These are phyloP conservation scores for Platyscapa corneri DNA, from an alignment of 1,140 invertebrate genomes.

Conservation along the genomic window DNA sequence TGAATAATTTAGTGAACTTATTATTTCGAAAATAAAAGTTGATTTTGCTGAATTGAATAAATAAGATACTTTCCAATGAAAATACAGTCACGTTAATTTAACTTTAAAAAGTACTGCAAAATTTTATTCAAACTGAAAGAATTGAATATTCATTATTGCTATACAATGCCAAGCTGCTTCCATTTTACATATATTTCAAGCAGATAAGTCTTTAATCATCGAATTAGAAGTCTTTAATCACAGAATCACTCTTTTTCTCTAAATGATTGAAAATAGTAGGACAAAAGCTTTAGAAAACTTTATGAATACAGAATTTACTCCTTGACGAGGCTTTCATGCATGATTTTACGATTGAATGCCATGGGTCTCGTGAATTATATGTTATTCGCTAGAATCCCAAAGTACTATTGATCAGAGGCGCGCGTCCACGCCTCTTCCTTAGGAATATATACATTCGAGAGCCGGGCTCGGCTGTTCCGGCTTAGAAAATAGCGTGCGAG, in stretches of 20 bases:
- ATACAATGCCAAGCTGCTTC: neutral
- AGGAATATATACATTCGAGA: constrained; percentile 49
- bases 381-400: neutral
- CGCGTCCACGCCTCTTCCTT: neutral
- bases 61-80: no score
- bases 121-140: no score
- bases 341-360: constrained; percentile 41
- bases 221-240: neutral
- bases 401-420: constrained; percentile 22
- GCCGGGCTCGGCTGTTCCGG: constrained; percentile 49
- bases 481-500: constrained; percentile 59
- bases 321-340: neutral
- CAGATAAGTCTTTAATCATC: neutral
- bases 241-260: neutral
- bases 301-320: constrained; percentile 31
- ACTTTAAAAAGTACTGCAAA: no score
- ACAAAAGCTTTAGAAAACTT: constrained; percentile 2
- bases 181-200: neutral
- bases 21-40: no score
- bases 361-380: constrained; percentile 24
- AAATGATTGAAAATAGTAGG: neutral
- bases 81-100: no score
- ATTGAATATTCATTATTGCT: neutral
- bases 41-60: no score
- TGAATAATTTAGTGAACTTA: no score